Evolutionary conservation across 2,888 invertebrate species (phyloP).

Genomic region (Deilephila porcellus): DNA sequence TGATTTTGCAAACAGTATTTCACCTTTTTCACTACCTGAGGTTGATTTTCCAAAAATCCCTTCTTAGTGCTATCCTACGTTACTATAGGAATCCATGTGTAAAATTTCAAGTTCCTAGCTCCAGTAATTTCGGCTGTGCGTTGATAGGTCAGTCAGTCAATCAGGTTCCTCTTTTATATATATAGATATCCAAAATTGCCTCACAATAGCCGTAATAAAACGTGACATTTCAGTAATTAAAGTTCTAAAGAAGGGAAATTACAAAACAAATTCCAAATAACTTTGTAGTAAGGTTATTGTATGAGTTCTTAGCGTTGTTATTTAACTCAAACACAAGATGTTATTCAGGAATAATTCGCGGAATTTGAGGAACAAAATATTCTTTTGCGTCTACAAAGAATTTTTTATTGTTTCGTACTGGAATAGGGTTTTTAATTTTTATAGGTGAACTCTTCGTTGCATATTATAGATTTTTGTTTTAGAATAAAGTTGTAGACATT

Average conservation of each 20-base stretch:
- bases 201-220: no score
- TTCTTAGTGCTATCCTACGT: no score
- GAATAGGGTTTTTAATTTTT: neutral
- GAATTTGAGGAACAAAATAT: slow-evolving; percentile 5
- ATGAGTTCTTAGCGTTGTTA: neutral
- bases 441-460: neutral
- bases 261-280: neutral
- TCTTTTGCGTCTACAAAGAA: neutral
- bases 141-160: no score
- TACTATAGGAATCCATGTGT: no score
- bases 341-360: neutral
- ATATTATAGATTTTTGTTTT: neutral
- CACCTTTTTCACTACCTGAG: no score
- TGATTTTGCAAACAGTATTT: no score
- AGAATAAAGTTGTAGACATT: neutral
- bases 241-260: neutral
- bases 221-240: no score
- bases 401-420: neutral
- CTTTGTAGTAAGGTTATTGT: neutral
- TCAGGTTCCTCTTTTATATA: no score
- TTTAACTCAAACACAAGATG: neutral
- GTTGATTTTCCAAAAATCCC: no score
- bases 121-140: no score
- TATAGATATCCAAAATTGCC: no score
- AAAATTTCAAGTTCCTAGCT: no score